phyloP scores from a whole-genome alignment of 2,888 invertebrate genomes.

The Hemicrepidius hirtus region DNA sequence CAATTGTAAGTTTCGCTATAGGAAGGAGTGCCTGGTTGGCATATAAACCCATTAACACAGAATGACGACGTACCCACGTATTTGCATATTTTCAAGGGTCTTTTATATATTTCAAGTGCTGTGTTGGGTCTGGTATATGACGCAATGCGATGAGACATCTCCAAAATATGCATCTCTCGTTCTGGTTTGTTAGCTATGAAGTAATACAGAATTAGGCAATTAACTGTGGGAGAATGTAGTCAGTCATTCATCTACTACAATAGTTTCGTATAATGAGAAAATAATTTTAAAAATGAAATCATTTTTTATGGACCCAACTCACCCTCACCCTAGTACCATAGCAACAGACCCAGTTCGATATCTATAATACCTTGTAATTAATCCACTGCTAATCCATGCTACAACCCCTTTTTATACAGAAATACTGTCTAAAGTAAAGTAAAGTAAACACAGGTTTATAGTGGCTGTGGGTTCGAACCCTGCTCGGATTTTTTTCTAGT shows the following conservation, averaged over 20 bases:
- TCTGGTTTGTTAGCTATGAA: constrained; percentile 11
- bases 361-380: too few species aligned
- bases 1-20: constrained; percentile 4
- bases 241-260: too few species aligned
- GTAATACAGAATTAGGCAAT: constrained; percentile 16
- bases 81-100: constrained; percentile 18
- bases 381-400: too few species aligned
- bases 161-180: constrained; percentile 7
- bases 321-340: too few species aligned
- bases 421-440: too few species aligned
- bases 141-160: constrained; percentile 25
- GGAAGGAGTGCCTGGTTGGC: constrained; percentile 16
- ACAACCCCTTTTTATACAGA: too few species aligned
- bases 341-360: too few species aligned
- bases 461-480: too few species aligned
- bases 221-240: neutral
- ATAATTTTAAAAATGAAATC: too few species aligned
- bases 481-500: too few species aligned
- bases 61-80: constrained; percentile 23
- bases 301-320: too few species aligned
- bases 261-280: neutral
- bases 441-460: too few species aligned
- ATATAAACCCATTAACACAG: constrained; percentile 13
- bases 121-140: constrained; percentile 11
- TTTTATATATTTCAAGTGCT: constrained; percentile 5